Evolutionary conservation across 2,888 invertebrate species (phyloP).

Genomic region (Oligia strigilis): DNA sequence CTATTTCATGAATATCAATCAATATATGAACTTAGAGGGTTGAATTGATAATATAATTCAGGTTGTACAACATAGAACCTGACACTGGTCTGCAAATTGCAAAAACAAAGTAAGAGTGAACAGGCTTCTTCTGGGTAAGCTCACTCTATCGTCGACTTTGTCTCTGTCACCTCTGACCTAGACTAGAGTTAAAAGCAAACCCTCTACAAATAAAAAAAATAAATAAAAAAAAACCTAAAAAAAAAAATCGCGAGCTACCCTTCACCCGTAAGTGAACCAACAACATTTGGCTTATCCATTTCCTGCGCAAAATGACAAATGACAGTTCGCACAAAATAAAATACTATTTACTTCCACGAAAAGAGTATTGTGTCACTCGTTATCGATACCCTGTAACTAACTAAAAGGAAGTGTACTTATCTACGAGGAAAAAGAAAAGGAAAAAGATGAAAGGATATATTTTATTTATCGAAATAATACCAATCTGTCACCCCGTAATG

Average conservation of each 20-base stretch:
- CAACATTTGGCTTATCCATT: background rate
- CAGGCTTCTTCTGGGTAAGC: no score
- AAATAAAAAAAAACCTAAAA: no score
- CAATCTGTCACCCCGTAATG: slow-evolving; percentile 44
- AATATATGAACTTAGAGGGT: background rate
- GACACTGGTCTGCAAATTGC: background rate
- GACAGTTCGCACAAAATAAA: background rate
- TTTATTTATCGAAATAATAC: slow-evolving; percentile 45
- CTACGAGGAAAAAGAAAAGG: slow-evolving; percentile 23
- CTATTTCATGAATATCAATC: background rate
- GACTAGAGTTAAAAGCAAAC: no score
- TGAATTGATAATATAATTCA: background rate
- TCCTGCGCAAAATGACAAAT: background rate
- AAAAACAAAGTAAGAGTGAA: no score
- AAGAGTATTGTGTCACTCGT: slow-evolving; percentile 35
- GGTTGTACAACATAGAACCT: no score
- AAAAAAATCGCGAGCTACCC: no score
- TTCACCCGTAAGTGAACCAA: background rate
- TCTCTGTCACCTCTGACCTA: no score
- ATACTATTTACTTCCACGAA: slow-evolving; percentile 19
- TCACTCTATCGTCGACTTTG: no score
- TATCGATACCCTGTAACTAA: slow-evolving; percentile 38
- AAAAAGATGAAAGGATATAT: slow-evolving; percentile 30
- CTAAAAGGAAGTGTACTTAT: slow-evolving; percentile 12
- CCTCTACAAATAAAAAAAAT: no score